Evolutionary conservation across 2,797 vertebrate species (phyloP).

Genomic region (Smutsia temminckii): DNA sequence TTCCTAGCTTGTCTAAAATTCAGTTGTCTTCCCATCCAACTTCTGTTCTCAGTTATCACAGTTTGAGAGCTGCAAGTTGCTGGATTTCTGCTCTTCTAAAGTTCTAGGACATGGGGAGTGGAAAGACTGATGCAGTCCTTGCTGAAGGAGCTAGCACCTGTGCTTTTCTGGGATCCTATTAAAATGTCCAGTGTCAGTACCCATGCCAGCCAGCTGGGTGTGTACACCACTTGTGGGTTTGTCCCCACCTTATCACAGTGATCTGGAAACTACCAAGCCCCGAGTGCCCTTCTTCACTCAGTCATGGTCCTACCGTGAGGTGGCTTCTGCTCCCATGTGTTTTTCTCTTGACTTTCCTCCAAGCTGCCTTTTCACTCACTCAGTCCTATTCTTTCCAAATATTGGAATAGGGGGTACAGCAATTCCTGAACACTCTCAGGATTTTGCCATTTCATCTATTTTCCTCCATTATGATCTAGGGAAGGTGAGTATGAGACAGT

Average conservation of each 20-base stretch:
- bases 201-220: neutral
- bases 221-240: neutral
- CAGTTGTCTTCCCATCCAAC: neutral
- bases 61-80: neutral
- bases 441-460: neutral
- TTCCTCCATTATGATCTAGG: neutral
- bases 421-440: neutral
- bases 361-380: neutral
- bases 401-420: neutral
- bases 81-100: neutral
- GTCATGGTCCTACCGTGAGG: neutral
- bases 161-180: neutral
- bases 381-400: neutral
- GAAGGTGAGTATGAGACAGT: neutral
- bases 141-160: neutral
- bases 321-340: neutral
- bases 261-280: neutral
- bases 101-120: neutral
- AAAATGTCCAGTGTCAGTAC: neutral
- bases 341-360: neutral
- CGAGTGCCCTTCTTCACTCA: neutral
- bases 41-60: neutral
- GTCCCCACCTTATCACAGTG: neutral
- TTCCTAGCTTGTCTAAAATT: neutral
- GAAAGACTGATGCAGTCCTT: neutral